A percentile compares a stretch with the other conserved stretches of the same genome.
Conservation (phyloP, 2,888 invertebrate species). For the Agrilus mali region DNA sequence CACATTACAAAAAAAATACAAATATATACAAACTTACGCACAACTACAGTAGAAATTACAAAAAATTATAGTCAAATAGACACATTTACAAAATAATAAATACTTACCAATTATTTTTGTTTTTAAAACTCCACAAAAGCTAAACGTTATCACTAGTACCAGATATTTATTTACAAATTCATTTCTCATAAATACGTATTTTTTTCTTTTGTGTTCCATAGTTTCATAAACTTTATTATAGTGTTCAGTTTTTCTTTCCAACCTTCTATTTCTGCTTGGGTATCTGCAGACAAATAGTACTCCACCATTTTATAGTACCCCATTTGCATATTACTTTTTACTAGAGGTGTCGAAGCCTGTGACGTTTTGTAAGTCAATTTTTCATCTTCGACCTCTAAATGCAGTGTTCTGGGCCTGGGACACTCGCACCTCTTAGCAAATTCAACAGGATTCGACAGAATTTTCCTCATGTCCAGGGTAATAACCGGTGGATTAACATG, state of each 20-base stretch:
- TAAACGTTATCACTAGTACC: too few species aligned
- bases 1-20: too few species aligned
- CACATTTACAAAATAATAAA: too few species aligned
- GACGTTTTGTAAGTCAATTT: too few species aligned
- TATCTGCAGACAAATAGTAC: constrained; percentile 36
- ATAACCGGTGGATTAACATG: constrained; percentile 27
- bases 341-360: constrained; percentile 8
- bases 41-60: too few species aligned
- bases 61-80: too few species aligned
- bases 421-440: constrained; percentile 32
- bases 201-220: constrained; percentile 1
- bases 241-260: constrained; percentile 29
- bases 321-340: constrained; percentile 8
- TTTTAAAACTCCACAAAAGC: too few species aligned
- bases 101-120: too few species aligned
- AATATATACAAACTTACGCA: too few species aligned
- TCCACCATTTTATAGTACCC: constrained; percentile 15
- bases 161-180: too few species aligned
- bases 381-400: constrained; percentile 19
- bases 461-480: constrained; percentile 31
- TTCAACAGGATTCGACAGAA: constrained; percentile 23
- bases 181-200: too few species aligned
- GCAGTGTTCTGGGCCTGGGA: constrained; percentile 35
- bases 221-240: constrained; percentile 1
- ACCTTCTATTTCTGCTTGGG: constrained; percentile 30